Base-by-base conservation (phyloP, 2,113 vertebrate species). In the Melanerpes formicivorus region DNA sequence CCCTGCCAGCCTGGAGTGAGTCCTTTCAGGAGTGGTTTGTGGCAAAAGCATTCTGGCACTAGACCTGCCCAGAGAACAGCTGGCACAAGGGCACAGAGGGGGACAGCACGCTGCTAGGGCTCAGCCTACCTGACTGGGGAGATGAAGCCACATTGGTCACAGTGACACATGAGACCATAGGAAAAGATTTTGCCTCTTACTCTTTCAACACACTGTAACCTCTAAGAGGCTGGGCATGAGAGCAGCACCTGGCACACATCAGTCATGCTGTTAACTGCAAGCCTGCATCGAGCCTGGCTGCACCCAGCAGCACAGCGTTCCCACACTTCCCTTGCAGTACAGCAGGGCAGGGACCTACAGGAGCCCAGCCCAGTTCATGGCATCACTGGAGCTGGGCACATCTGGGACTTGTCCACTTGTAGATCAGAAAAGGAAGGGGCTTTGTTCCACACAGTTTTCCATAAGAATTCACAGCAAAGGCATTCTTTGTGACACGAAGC, bases 391-490 rank as follows among this genome's bases (percentile, higher is more conserved):
- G 90, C 22, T 1, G 5, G 4, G 64, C 23, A 30, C 14, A 66
- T 13, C 2, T 12, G 8, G 4, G 11, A 2, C 1, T 2, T 44
- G 17, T 22, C 18, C 9, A 5, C 37, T 58, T 62, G 46, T 18
- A 19, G 13, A 46, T n/a, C 15, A 54, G 30, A 12, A 69, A 50
- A 37, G 2, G 4, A 67, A 62, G 3, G 8, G 64, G 10, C 1
- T 2, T 26, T 29, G 29, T 71, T 26, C 34, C 7, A 60, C 11
- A 22, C 8, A 16, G 1, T 4, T 50, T 37, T 50, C 48, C 1
- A 0, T 6, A 71, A 60, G 9, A 19, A 65, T 8, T 65, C 3
- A 26, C 1, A 2, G 11, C 1, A 3, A 70, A 70, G 12, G 9
- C 3, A 6, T 25, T 6, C 6, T 16, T 67, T 58, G 40, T 29